phyloP scores from a whole-genome alignment of 2,797 vertebrate genomes.

The Lacerta viridis region DNA sequence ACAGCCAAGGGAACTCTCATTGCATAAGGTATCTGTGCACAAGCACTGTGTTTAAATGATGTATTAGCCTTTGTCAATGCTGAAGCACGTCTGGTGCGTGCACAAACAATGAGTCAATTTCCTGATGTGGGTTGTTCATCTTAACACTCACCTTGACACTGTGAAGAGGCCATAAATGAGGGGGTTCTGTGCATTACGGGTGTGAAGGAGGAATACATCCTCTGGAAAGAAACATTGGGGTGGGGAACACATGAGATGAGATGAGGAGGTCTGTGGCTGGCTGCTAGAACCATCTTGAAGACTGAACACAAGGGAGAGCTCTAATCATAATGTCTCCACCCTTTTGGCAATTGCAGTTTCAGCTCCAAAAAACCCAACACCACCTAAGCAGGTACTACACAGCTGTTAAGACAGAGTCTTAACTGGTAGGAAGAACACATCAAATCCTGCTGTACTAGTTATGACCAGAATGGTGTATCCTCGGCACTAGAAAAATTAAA shows the following conservation, averaged over 20 bases:
- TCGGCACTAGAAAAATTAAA: neutral
- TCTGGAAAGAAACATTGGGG: conserved; percentile 75
- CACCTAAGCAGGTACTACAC: neutral
- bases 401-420: neutral
- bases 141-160: conserved; percentile 84
- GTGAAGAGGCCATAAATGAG: conserved; percentile 89
- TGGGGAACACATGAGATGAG: no score
- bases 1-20: neutral
- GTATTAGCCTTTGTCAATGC: neutral
- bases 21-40: neutral
- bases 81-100: neutral
- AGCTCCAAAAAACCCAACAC: neutral
- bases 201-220: conserved; percentile 88
- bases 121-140: neutral
- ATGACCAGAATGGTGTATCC: neutral
- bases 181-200: conserved; percentile 87
- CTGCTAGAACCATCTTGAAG: accelerated
- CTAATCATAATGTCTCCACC: neutral
- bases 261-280: neutral
- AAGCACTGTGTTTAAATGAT: neutral
- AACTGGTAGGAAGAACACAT: neutral
- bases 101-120: neutral
- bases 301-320: no score
- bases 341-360: neutral
- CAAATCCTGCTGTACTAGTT: neutral